A percentile compares a stretch with the other conserved stretches of the same genome.
Conservation (phyloP, 2,113 vertebrate genomes). For the Calidris pugnax region DNA sequence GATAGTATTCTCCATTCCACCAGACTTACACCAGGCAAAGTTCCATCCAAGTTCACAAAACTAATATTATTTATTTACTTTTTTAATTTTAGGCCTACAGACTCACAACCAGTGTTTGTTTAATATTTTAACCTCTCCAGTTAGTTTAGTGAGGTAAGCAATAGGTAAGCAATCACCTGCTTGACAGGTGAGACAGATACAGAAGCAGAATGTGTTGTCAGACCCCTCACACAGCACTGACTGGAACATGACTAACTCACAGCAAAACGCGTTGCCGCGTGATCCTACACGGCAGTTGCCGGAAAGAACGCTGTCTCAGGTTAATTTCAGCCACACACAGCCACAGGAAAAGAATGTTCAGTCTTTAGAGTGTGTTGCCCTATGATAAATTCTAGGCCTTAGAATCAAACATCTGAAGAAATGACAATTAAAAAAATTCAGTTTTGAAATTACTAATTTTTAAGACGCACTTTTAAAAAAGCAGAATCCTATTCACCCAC, state of each 20-base stretch:
- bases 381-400: neutral
- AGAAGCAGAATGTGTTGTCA: neutral
- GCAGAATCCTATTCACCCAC: neutral
- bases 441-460: neutral
- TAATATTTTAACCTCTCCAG: neutral
- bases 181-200: neutral
- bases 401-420: neutral
- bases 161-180: neutral
- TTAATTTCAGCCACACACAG: neutral
- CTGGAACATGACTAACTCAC: neutral
- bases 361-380: neutral
- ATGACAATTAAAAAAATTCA: neutral
- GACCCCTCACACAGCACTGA: fast-evolving
- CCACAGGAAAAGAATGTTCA: neutral
- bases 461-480: neutral
- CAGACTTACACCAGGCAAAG: neutral
- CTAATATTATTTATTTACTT: fast-evolving
- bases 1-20: neutral
- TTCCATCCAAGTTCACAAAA: neutral
- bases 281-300: fast-evolving
- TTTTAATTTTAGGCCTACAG: neutral
- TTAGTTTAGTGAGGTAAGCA: neutral
- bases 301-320: neutral
- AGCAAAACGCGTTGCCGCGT: fast-evolving
- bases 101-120: neutral